Evolutionary conservation across 2,797 vertebrate species (phyloP).

Genomic region (Allobates femoralis): DNA sequence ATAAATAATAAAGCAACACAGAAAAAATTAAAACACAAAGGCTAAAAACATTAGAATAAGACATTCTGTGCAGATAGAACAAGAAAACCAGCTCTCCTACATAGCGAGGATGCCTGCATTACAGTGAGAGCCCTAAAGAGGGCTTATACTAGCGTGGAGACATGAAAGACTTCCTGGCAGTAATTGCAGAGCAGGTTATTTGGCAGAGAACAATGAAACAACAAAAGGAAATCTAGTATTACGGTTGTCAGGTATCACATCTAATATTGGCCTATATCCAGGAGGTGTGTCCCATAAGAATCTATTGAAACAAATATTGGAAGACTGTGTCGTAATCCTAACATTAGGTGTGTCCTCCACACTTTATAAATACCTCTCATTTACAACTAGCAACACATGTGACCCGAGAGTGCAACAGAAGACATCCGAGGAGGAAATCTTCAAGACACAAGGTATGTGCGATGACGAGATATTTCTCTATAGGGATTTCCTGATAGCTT

Average conservation of each 20-base stretch:
- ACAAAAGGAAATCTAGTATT: conserved; percentile 44
- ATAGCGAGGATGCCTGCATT: conserved; percentile 36
- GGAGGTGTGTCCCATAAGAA: conserved; percentile 69
- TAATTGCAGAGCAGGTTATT: background rate
- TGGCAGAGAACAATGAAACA: background rate
- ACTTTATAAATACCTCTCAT: conserved; percentile 66
- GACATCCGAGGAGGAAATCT: conserved; percentile 28
- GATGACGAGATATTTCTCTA: background rate
- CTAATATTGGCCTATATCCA: conserved; percentile 65
- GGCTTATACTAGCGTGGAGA: background rate
- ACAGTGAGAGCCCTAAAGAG: background rate
- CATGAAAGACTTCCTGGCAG: conserved; percentile 7
- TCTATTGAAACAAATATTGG: conserved; percentile 44
- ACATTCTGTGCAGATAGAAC: background rate
- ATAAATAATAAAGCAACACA: background rate
- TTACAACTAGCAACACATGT: conserved; percentile 10
- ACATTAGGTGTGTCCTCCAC: conserved; percentile 70
- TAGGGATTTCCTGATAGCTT: background rate
- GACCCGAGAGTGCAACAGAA: conserved; percentile 14
- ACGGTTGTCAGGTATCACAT: conserved; percentile 36
- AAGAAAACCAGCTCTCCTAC: conserved; percentile 37
- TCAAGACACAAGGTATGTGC: conserved; percentile 36
- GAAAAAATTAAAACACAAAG: background rate
- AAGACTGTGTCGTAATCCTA: conserved; percentile 67
- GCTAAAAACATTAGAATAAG: background rate